Conservation (phyloP, 2,888 invertebrate species). For the Mycalesis mineus region DNA sequence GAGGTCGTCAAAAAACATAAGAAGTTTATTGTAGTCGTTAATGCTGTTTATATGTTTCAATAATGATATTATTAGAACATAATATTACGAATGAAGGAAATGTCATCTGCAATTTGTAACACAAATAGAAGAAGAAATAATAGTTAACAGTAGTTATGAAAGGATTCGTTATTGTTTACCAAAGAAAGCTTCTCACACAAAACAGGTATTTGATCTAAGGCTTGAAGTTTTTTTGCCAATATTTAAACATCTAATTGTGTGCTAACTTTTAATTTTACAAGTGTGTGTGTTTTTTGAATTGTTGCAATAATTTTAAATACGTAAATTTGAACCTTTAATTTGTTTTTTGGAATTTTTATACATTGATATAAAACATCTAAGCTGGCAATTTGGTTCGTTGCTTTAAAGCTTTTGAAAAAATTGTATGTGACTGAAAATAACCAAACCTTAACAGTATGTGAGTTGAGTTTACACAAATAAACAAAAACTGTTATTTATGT, state of each 20-base stretch:
- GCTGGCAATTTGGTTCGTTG: background rate
- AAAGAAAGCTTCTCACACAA: background rate
- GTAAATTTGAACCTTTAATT: background rate
- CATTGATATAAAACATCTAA: background rate
- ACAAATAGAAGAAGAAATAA: no score
- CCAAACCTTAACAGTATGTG: background rate
- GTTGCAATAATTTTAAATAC: background rate
- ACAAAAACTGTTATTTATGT: no score
- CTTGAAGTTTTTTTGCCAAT: background rate
- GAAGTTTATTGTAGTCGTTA: no score
- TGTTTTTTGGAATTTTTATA: background rate
- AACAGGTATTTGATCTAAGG: background rate
- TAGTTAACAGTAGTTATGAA: no score
- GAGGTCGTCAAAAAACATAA: no score
- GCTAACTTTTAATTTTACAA: background rate
- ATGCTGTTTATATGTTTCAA: no score
- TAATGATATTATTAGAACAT: no score
- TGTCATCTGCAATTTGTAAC: no score
- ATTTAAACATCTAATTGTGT: background rate
- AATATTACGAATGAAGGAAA: no score
- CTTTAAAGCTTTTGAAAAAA: constrained; percentile 1
- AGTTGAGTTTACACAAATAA: no score
- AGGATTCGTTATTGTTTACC: no score
- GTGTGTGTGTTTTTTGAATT: background rate
- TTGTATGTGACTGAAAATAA: constrained; percentile 5